phyloP scores from a whole-genome alignment of 2,888 invertebrate genomes.

The Latheticus oryzae region DNA sequence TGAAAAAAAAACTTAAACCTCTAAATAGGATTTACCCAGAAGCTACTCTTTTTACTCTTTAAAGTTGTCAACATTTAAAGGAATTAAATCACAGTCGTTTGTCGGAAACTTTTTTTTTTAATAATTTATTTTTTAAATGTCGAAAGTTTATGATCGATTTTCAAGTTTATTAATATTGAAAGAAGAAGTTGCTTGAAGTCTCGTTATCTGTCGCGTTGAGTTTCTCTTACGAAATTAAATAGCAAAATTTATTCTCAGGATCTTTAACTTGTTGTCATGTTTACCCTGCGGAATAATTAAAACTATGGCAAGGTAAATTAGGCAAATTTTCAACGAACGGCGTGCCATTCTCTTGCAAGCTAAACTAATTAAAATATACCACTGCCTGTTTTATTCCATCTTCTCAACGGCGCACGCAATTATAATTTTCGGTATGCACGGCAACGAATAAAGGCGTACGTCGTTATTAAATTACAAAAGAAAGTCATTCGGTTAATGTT shows the following conservation, averaged over 20 bases:
- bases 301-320: conserved; percentile 41
- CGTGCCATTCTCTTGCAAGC: conserved; percentile 34
- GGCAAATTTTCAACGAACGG: conserved; percentile 36
- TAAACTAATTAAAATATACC: conserved; percentile 43
- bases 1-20: conserved; percentile 26
- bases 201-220: no score
- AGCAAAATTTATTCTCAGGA: conserved; percentile 17
- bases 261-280: conserved; percentile 39
- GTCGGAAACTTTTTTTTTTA: no score
- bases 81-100: no score
- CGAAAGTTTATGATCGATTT: no score
- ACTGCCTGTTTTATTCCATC: conserved; percentile 39
- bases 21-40: conserved; percentile 20
- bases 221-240: no score
- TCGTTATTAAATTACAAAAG: conserved; percentile 44
- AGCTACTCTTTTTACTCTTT: conserved; percentile 11
- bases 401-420: conserved; percentile 38
- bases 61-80: no score
- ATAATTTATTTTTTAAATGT: no score
- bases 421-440: conserved; percentile 42
- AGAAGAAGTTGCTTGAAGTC: no score
- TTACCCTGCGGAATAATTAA: conserved; percentile 35
- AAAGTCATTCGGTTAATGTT: conserved; percentile 43
- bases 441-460: conserved; percentile 37
- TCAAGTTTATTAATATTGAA: no score